Evolutionary conservation across 1,140 invertebrate species (phyloP).

Genomic region (Cephus cinctus): DNA sequence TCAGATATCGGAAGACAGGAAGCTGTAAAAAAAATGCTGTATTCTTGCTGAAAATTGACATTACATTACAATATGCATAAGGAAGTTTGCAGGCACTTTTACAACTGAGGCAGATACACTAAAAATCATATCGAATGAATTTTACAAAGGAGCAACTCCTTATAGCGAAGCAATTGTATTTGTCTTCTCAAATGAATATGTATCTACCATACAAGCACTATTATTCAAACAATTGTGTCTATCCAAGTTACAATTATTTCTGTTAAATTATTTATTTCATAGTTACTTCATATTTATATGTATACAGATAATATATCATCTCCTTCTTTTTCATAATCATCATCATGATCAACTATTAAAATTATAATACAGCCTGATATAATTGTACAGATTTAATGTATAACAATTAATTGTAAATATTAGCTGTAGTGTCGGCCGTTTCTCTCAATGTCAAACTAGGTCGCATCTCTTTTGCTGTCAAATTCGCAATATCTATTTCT

Average conservation of each 20-base stretch:
- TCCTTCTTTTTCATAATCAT: too few relatives aligned
- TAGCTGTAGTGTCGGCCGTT: slow-evolving; percentile 37
- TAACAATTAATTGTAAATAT: slow-evolving; percentile 32
- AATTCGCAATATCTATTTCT: background rate
- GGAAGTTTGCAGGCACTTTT: too few relatives aligned
- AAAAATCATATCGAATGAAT: too few relatives aligned
- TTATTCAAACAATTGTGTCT: background rate
- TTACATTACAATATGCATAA: too few relatives aligned
- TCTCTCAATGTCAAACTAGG: slow-evolving; percentile 21
- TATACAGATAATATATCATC: slow-evolving; percentile 34
- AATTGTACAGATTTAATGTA: slow-evolving; percentile 35
- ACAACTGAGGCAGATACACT: too few relatives aligned
- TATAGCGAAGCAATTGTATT: slow-evolving; percentile 5
- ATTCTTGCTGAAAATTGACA: too few relatives aligned
- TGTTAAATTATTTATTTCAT: slow-evolving; percentile 36
- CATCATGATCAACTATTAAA: slow-evolving; percentile 48
- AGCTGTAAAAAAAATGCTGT: too few relatives aligned
- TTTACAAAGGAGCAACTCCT: too few relatives aligned
- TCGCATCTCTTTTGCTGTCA: slow-evolving; percentile 2
- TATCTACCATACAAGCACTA: slow-evolving; percentile 3
- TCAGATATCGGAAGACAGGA: too few relatives aligned
- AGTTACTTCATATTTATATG: slow-evolving; percentile 37
- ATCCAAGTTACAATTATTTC: slow-evolving; percentile 1
- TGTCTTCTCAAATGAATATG: background rate
- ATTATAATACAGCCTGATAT: slow-evolving; percentile 50